Base-by-base conservation (phyloP, 2,888 invertebrate genomes). In the Dermolepida albohirtum region DNA sequence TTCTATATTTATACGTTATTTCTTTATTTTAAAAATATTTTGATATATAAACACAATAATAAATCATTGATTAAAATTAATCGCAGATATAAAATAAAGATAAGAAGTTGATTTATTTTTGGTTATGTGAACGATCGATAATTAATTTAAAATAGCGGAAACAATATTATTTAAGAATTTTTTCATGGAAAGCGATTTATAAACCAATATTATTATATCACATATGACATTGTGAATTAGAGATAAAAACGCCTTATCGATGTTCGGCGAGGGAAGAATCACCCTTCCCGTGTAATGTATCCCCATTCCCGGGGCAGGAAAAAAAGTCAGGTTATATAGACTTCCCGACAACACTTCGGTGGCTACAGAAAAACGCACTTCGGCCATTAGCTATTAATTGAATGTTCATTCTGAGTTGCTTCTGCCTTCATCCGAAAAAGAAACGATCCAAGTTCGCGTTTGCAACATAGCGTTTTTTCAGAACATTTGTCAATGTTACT, bases 311-410 rank as follows among this genome's bases (percentile, higher is more conserved):
- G 40, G 41, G 43, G 17, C 41, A 41, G 59, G 16, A 59, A 41
- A 44, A 49, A 27, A 64, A 47, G 67, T 68, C 49, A 67, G 62
- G 68, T 71, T 69, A 71, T 66, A 71, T 66, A 67, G 64, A 66
- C 66, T 71, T 70, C 63, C 69, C 65, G 69, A 67, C 66, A 70
- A 73, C 67, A 69, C 69, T 66, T 57, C 64, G 70, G 57, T 64
- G 40, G 72, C 63, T 73, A 74, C 74, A 73, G 72, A 66, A 72
- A 71, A 73, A 74, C 74, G 71, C 73, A 74, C 74, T 74, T 66
- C 72, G 66, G 54, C 71, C 71, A 71, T 74, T 74, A 73, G 67
- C 71, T 72, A 72, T 73, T 74, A 74, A 74, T 74, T 74, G 73
- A 73, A 71, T 72, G 72, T 71, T 72, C 70, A 71, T 73, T 73